Evolutionary conservation across 2,888 invertebrate genomes (phyloP).

Genomic region (Dicyrtomina minuta): DNA sequence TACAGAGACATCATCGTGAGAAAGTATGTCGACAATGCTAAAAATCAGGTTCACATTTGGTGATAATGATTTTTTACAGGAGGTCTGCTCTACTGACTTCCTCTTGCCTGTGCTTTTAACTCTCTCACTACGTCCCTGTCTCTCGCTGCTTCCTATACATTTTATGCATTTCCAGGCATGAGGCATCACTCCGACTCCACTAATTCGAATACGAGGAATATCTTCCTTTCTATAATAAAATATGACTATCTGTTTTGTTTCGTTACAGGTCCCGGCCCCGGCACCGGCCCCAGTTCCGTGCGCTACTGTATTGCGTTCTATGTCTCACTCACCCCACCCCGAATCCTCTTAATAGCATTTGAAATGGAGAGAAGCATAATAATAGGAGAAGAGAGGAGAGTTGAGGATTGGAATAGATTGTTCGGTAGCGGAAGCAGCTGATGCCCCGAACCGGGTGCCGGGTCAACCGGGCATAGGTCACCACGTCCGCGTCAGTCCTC

Average conservation of each 20-base stretch:
- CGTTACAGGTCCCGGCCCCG: too few relatives aligned
- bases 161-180: too few relatives aligned
- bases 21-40: constrained; percentile 36
- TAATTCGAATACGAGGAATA: too few relatives aligned
- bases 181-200: too few relatives aligned
- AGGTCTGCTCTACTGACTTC: constrained; percentile 25
- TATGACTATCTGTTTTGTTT: too few relatives aligned
- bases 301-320: neutral
- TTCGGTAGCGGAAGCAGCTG: constrained; percentile 42
- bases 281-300: constrained; percentile 3
- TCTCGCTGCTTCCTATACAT: neutral
- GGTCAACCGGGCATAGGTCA: constrained; percentile 43
- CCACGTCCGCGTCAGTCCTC: constrained; percentile 35
- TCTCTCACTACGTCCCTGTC: neutral
- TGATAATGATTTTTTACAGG: constrained; percentile 36
- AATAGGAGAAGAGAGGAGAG: too few relatives aligned
- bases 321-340: neutral
- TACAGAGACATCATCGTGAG: constrained; percentile 37
- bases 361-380: neutral
- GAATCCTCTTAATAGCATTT: too few relatives aligned
- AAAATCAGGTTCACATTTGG: constrained; percentile 37
- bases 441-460: constrained; percentile 38
- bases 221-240: too few relatives aligned
- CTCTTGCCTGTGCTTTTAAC: neutral
- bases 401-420: neutral